Conservation (phyloP, 2,113 vertebrate species). For the Columbina picui region DNA sequence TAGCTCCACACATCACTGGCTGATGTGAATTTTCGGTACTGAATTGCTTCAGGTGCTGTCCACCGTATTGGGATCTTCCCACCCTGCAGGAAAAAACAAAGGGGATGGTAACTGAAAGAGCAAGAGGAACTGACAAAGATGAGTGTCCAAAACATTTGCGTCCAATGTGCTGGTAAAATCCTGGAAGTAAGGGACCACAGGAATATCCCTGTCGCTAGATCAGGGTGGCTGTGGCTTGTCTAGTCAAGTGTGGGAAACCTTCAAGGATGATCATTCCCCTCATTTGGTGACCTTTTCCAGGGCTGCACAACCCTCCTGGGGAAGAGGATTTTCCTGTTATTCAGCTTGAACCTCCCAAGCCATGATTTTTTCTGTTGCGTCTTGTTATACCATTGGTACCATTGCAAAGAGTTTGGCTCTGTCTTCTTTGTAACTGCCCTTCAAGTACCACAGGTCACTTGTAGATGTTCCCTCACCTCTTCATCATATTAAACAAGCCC, state of each 20-base stretch:
- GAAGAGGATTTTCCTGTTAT: background rate
- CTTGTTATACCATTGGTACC: background rate
- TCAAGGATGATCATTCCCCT: background rate
- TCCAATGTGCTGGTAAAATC: background rate
- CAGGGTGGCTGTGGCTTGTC: background rate
- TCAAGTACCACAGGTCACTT: background rate
- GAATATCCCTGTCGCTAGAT: background rate
- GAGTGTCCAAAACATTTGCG: background rate
- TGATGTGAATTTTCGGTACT: constrained; percentile 83
- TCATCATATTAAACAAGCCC: background rate
- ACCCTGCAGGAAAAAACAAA: constrained; percentile 55
- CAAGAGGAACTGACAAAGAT: background rate
- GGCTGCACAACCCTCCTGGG: background rate
- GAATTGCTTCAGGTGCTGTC: constrained; percentile 83
- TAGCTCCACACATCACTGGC: constrained; percentile 86
- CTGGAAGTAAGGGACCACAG: background rate
- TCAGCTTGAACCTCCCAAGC: background rate
- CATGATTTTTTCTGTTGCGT: accelerated
- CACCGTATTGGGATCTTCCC: constrained; percentile 85
- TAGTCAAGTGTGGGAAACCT: background rate
- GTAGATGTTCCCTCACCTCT: background rate
- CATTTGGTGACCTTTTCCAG: background rate
- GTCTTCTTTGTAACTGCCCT: background rate
- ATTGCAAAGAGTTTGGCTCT: background rate
- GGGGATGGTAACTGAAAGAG: background rate